phyloP scores from a whole-genome alignment of 2,888 invertebrate species.

The Agriotes lineatus region DNA sequence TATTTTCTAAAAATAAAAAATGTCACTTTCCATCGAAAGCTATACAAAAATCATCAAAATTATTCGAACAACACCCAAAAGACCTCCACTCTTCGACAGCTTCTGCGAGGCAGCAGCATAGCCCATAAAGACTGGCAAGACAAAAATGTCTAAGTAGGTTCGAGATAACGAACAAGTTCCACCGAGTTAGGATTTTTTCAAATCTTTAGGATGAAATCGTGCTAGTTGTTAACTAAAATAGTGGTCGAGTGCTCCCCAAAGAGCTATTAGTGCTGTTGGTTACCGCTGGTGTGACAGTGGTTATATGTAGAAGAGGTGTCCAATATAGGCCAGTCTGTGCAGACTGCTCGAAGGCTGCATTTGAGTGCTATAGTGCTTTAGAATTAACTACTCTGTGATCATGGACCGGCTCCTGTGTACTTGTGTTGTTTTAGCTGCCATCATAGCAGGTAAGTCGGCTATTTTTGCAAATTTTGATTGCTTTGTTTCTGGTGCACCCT shows the following conservation, averaged over 20 bases:
- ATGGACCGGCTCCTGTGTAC: slow-evolving; percentile 54
- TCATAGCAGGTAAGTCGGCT: slow-evolving; percentile 53
- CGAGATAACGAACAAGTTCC: background rate
- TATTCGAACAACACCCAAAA: too few relatives aligned
- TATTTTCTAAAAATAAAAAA: too few relatives aligned
- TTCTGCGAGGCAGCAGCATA: too few relatives aligned
- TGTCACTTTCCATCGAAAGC: too few relatives aligned
- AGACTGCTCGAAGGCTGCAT: slow-evolving; percentile 45
- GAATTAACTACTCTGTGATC: slow-evolving; percentile 46
- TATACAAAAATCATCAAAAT: too few relatives aligned
- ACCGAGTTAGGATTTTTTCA: background rate
- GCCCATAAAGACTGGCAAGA: too few relatives aligned
- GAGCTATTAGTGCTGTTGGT: slow-evolving; percentile 38
- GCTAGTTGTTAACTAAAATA: slow-evolving; percentile 14
- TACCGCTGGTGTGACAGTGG: slow-evolving; percentile 44
- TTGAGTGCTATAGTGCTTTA: slow-evolving; percentile 40
- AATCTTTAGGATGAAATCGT: background rate
- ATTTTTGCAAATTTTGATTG: too few relatives aligned
- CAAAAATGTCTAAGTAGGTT: background rate
- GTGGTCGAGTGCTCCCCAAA: slow-evolving; percentile 1
- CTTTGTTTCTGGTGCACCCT: too few relatives aligned
- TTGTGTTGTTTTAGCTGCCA: slow-evolving; percentile 52
- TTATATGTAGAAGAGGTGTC: slow-evolving; percentile 57
- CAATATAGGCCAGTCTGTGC: slow-evolving; percentile 62
- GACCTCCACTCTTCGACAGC: too few relatives aligned